Evolutionary conservation across 2,888 invertebrate species (phyloP), one percentile per base, ranked within the genome.

Genomic region (Pachydiplax longipennis): DNA sequence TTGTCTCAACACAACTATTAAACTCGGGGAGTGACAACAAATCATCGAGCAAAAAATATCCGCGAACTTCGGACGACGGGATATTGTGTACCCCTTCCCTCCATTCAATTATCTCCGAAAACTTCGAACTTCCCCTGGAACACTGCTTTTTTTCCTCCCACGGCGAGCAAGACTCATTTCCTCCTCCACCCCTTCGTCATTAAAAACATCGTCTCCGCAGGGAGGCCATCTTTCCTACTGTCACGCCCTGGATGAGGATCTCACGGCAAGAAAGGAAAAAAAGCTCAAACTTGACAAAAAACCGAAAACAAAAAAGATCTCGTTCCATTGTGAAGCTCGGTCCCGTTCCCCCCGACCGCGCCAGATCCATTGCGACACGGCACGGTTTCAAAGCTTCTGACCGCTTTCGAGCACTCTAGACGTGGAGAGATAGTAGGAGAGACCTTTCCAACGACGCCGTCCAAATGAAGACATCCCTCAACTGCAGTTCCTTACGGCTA

Each of bases 401-500:
- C 65, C 65, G 65, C 61, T 61, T 61, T 61, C 44, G 31, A 58
- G 83, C 35, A 35, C 15, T 18, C 58, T 37, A 31, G 58, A 25
- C 35, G 83, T 22, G 53, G 83, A 58, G 83, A 83, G 44, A 44
- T 37, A 37, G 37, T 37, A 5, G 37, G 37, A 37, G 37, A 37
- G 58, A 83, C 83, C 83, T 53, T 61, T 61, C 61, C 61, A 61
- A n/a, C 18, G 61, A n/a, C 61, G 25, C 31, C 83, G 83, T 58
- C 83, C 53, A 83, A 83, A 83, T 83, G 83, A 83, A 83, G 83
- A 83, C 83, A 58, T 58, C 83, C 58, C 83, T 83, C 83, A 83
- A 83, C 35, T 83, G 83, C 83, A 83, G 83, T 22, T 83, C 83
- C 83, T 58, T 58, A 35, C 31, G 58, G 83, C 83, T 35, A 58